A percentile compares a stretch with the other conserved stretches of the same genome.
Conservation (phyloP, 2,888 invertebrate species). For the Limenitis camilla region DNA sequence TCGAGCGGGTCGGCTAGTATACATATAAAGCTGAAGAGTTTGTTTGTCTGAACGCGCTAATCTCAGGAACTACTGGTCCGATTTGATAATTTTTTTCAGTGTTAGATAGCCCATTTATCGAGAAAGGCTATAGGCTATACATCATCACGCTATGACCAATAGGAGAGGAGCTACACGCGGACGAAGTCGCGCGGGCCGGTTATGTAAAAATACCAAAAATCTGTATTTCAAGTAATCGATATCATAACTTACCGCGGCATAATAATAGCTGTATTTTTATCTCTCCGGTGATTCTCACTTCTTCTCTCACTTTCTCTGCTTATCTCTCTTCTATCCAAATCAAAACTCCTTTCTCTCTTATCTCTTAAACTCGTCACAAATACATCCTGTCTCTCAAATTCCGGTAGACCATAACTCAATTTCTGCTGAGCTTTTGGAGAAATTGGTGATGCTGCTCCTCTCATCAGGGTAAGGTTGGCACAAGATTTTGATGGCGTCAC, state of each 20-base stretch:
- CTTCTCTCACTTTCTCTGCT: constrained; percentile 54
- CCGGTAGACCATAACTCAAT: constrained; percentile 64
- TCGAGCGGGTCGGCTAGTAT: too few species aligned
- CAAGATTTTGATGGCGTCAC: constrained; percentile 67
- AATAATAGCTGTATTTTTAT: constrained; percentile 67
- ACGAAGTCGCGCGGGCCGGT: too few species aligned
- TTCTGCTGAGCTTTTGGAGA: constrained; percentile 75
- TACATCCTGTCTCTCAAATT: constrained; percentile 53
- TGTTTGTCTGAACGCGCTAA: too few species aligned
- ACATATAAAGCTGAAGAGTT: too few species aligned
- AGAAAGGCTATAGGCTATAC: too few species aligned
- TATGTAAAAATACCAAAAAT: background rate
- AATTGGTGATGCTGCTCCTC: constrained; percentile 52
- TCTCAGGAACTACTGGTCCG: too few species aligned
- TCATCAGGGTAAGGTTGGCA: constrained; percentile 51
- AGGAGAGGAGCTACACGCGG: too few species aligned
- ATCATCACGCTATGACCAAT: too few species aligned
- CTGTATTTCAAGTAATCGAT: background rate
- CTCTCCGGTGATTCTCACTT: constrained; percentile 37
- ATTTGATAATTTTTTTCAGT: too few species aligned
- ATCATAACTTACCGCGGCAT: constrained; percentile 53
- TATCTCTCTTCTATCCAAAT: constrained; percentile 45
- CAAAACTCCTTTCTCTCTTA: constrained; percentile 49
- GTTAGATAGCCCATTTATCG: too few species aligned
- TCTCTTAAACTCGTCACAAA: constrained; percentile 62